These are phyloP conservation scores for Caretta caretta DNA, from an alignment of 2,113 vertebrate species.

Conservation along the genomic window DNA sequence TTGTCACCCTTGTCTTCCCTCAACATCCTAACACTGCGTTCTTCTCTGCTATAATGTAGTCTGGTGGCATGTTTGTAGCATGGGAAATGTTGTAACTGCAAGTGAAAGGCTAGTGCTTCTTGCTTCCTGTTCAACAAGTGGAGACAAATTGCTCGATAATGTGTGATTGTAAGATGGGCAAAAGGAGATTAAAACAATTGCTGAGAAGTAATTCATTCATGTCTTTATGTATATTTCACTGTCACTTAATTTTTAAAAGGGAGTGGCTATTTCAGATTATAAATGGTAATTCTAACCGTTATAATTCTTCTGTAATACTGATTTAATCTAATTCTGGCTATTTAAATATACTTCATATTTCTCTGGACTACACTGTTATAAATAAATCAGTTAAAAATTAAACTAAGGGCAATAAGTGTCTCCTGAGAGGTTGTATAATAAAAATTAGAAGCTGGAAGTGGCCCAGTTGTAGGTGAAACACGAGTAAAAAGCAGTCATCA, in stretches of 20 bases:
- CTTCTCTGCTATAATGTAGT: not conserved
- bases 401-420: not conserved
- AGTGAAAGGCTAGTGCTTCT: not conserved
- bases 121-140: not conserved
- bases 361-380: not conserved
- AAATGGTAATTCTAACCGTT: not conserved
- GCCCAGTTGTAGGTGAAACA: not conserved
- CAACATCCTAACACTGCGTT: rapidly evolving
- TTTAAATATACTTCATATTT: not conserved
- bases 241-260: not conserved
- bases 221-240: not conserved
- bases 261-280: not conserved
- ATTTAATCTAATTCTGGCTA: not conserved
- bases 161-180: not conserved
- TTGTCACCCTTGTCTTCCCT: not conserved
- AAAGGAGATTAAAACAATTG: not conserved
- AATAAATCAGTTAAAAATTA: not conserved
- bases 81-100: not conserved
- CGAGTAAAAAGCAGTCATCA: not conserved
- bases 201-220: not conserved
- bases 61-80: not conserved
- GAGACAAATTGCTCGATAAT: not conserved
- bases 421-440: not conserved
- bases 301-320: not conserved
- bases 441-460: not conserved